Evolutionary conservation across 1,140 invertebrate species (phyloP).

Genomic region (Sogatella furcifera): DNA sequence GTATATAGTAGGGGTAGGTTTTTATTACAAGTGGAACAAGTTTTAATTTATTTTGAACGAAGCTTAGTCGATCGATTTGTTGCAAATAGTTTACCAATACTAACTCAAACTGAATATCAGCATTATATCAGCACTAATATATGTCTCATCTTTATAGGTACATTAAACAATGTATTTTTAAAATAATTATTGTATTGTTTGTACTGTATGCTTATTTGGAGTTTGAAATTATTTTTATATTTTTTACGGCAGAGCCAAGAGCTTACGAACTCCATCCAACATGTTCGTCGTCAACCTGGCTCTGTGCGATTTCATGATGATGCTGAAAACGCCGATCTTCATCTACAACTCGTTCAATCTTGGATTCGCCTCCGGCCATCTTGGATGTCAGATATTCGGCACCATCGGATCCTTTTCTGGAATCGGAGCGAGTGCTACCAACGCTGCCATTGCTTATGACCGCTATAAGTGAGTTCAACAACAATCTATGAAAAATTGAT

Average conservation of each 20-base stretch:
- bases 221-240: conserved; percentile 1
- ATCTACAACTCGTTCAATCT: conserved; percentile 75
- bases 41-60: too few species aligned
- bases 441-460: conserved; percentile 64
- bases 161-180: too few species aligned
- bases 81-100: too few species aligned
- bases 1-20: too few species aligned
- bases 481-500: too few species aligned
- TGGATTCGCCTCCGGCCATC: conserved; percentile 57
- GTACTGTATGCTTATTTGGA: background rate
- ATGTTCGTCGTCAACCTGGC: conserved; percentile 82
- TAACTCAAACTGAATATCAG: too few species aligned
- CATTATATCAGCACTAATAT: too few species aligned
- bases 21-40: too few species aligned
- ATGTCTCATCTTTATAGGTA: too few species aligned
- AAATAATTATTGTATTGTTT: background rate
- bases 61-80: too few species aligned
- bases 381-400: conserved; percentile 67
- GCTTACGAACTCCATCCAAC: conserved; percentile 76
- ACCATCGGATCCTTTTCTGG: conserved; percentile 65
- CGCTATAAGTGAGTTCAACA: conserved; percentile 41
- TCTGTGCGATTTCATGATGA: conserved; percentile 78
- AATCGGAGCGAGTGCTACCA: conserved; percentile 67
- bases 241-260: conserved; percentile 52
- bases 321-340: conserved; percentile 75